Evolutionary conservation across 2,113 vertebrate genomes (phyloP).

Genomic region (Gobio gobio): DNA sequence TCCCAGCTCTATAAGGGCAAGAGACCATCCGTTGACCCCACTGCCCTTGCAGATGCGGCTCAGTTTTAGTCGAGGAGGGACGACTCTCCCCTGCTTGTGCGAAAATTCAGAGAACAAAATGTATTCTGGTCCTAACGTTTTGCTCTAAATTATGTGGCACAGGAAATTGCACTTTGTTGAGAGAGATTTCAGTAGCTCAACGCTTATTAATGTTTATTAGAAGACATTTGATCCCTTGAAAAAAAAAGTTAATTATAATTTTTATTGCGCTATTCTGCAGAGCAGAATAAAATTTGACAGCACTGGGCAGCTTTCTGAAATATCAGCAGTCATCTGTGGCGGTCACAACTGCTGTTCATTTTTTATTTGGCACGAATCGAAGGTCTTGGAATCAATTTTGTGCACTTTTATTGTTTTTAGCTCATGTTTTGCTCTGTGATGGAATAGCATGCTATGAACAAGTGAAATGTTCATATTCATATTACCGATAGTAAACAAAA

Average conservation of each 20-base stretch:
- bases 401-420: conserved; percentile 43
- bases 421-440: conserved; percentile 56
- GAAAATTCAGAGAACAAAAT: conserved; percentile 2
- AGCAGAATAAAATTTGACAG: conserved; percentile 67
- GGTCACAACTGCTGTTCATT: conserved; percentile 43
- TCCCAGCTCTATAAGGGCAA: background rate
- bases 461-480: conserved; percentile 46
- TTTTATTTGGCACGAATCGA: conserved; percentile 40
- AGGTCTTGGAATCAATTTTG: conserved; percentile 34
- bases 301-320: conserved; percentile 45
- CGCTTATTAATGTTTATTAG: conserved; percentile 57
- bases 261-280: conserved; percentile 68
- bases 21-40: background rate
- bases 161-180: conserved; percentile 66
- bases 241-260: conserved; percentile 44
- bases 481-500: conserved; percentile 51
- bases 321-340: conserved; percentile 42
- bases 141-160: conserved; percentile 53
- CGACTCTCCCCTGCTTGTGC: conserved; percentile 11
- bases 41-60: background rate
- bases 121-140: conserved; percentile 42
- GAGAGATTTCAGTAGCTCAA: conserved; percentile 22
- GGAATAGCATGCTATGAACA: conserved; percentile 58
- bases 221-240: conserved; percentile 59
- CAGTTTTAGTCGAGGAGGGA: background rate